Evolutionary conservation across 2,888 invertebrate species (phyloP), one percentile per base, ranked within the genome.

Genomic region (Mimumesa dahlbomi): DNA sequence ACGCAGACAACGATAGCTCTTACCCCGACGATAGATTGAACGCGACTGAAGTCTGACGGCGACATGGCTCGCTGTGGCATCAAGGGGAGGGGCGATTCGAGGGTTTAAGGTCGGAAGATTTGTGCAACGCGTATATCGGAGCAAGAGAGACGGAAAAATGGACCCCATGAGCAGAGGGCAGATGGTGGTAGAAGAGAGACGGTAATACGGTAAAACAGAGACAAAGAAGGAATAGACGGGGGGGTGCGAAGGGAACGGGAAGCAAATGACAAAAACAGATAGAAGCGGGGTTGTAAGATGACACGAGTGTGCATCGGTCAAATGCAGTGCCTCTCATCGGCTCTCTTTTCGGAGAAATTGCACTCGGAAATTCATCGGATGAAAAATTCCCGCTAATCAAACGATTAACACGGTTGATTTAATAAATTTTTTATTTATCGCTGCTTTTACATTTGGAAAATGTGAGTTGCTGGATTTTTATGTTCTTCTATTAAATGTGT

Each of bases 1-100:
- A 38, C 29, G 16, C 22, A 34, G 56, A 46, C 19, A 36, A 7
- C 68, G 52, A 59, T 7, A 16, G 48, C 13, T 65, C 62, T 21
- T 34, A n/a, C 42, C 57, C 67, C 18, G 45, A 38, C 81, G 75
- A 72, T 77, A 78, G 79, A 77, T 75, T 61, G 71, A 75, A 76
- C 68, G 73, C 78, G 75, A 83, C 83, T 84, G 77, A 74, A 65
- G 50, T 34, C 57, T 52, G 65, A 46, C 67, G 42, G 71, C 68
- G 69, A 74, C 76, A 66, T 75, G 73, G 72, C 66, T 62, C 64
- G 58, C 31, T 49, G 64, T 64, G 57, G 64, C 62, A 61, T 50
- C 58, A 67, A 43, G 72, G 68, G 68, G 64, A 65, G 52, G 46
- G 53, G 68, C 42, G 66, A 46, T 52, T 53, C 14, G 69, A 71